Conservation (phyloP, 2,113 vertebrate species). For the Bujurquina vittata region DNA sequence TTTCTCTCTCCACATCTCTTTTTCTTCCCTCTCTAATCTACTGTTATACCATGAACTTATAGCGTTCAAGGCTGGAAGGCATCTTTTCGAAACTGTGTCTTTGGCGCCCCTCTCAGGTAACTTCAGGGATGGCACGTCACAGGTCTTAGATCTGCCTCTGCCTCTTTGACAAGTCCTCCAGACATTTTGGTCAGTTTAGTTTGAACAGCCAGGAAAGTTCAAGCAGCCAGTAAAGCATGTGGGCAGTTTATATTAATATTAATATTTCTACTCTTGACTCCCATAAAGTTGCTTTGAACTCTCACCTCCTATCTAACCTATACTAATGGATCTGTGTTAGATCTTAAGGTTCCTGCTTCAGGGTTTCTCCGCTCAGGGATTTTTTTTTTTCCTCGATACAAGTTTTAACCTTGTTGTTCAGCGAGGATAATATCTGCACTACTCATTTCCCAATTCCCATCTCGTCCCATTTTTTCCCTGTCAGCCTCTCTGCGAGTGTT, state of each 20-base stretch:
- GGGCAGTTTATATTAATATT: constrained; percentile 44
- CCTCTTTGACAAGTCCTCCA: constrained; percentile 26
- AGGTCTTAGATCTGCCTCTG: constrained; percentile 31
- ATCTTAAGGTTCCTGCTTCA: constrained; percentile 10
- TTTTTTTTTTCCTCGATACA: background rate
- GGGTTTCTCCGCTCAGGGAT: background rate
- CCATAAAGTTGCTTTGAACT: constrained; percentile 47
- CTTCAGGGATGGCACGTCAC: constrained; percentile 24
- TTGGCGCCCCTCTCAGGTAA: constrained; percentile 64
- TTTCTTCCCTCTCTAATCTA: constrained; percentile 22
- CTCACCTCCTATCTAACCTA: constrained; percentile 27
- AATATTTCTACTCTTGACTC: constrained; percentile 25
- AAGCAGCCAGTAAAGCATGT: constrained; percentile 36
- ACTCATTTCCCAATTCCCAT: constrained; percentile 35
- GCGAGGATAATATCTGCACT: constrained; percentile 18
- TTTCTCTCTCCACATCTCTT: constrained; percentile 53
- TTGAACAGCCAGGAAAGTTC: constrained; percentile 36
- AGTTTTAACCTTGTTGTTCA: constrained; percentile 46
- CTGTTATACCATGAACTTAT: constrained; percentile 20
- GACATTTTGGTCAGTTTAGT: constrained; percentile 28
- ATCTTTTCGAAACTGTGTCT: constrained; percentile 58
- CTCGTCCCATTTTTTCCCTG: constrained; percentile 48
- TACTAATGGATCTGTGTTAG: constrained; percentile 18
- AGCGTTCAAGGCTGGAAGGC: background rate
- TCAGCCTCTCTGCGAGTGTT: constrained; percentile 63